Evolutionary conservation across 2,797 vertebrate genomes (phyloP), one percentile per base, ranked within the genome.

Genomic region (Anguilla pacifica): DNA sequence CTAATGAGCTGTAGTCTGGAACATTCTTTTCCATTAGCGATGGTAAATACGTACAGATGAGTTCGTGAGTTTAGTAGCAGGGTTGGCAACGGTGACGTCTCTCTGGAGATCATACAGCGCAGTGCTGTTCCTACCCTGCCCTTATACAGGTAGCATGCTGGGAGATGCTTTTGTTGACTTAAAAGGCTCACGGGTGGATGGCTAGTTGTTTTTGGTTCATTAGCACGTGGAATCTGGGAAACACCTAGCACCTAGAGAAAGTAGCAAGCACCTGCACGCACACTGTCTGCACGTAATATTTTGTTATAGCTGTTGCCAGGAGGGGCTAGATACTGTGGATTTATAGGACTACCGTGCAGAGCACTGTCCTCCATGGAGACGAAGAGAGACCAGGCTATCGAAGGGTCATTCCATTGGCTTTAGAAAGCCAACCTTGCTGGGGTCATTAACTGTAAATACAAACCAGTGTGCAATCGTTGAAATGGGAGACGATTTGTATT

Each of bases 241-340:
- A 89, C 89, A 88, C 61, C 90, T 91, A 64, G 88, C 89, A 88
- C 57, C 89, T 91, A 55, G 89, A 49, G 87, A 85, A 86, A 72
- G 28, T 25, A 85, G 90, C 93, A 89, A 57, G 94, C 57, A 28
- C 9, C 1, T 46, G 49, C 93, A 88, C 53, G 91, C 46, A 51
- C 46, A 46, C 35, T 77, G 35, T 15, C 11, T 77, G 35, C 72
- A 39, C 6, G 17, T 82, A n/a, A 46, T 51, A 25, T 51, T 51
- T 25, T 17, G 2, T 11, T 7, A 1, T 82, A 25, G 7, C 79
- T 25, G 19, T 49, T 1, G 43, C 17, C 43, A 49, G 43, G 5
- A 43, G 28, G 25, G 13, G 15, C 9, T 1, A 79, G 35, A 15
- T 19, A 17, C 13, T 74, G 72, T 31, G 72, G 28, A 4, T 3